phyloP scores from a whole-genome alignment of 2,797 vertebrate genomes.

The Bovichtus diacanthus region DNA sequence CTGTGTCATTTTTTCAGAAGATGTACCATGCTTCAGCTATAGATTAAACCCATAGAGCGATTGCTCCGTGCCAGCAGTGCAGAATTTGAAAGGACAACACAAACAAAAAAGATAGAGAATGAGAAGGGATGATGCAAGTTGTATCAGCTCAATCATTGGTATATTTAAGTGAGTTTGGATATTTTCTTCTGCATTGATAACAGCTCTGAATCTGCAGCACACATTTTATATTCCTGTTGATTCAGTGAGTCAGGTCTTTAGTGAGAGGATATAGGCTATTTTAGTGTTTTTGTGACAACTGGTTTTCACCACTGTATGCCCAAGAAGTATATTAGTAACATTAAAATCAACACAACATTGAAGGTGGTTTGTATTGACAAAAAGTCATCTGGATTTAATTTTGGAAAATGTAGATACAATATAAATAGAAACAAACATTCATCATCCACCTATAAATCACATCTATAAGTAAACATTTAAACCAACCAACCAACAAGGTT shows the following conservation, averaged over 20 bases:
- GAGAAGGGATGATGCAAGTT: too few relatives aligned
- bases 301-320: neutral
- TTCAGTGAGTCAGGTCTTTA: neutral
- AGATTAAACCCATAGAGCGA: slow-evolving; percentile 21
- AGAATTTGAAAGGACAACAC: too few relatives aligned
- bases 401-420: neutral
- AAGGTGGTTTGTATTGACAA: neutral
- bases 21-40: slow-evolving; percentile 11
- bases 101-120: too few relatives aligned
- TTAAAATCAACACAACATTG: neutral
- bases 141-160: slow-evolving; percentile 7
- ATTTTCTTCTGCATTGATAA: neutral
- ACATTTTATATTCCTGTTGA: neutral
- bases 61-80: neutral
- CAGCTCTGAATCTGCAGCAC: neutral
- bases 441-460: neutral
- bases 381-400: neutral
- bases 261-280: neutral
- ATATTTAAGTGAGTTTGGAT: neutral
- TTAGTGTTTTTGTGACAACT: neutral
- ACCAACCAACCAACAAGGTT: too few relatives aligned
- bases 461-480: neutral
- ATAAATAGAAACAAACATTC: neutral
- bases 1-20: slow-evolving; percentile 15
- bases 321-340: neutral